Base-by-base conservation (phyloP, 1,140 invertebrate genomes). In the Ceratina calcarata region DNA sequence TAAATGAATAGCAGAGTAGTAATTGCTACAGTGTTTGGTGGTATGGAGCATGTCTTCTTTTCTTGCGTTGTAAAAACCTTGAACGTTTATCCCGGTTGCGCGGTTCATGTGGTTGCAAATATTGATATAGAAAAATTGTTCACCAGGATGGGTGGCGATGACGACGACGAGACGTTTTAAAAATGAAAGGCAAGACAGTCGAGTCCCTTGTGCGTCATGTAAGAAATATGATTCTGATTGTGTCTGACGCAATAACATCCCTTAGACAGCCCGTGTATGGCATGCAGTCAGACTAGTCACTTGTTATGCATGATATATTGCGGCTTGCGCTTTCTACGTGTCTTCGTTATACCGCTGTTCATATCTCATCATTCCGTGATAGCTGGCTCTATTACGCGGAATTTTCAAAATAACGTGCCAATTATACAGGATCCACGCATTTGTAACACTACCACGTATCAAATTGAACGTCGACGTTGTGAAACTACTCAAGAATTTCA, bases 301-400 rank as follows among this genome's bases (percentile, higher is more conserved):
- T 85, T 85, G 86, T 87, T 87, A 87, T 87, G 83, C 86, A 85
- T 87, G 86, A 87, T 87, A 87, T 85, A 87, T 85, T 68, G 78
- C 71, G 60, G 74, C 83, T 45, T 45, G 61, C 87, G 85, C 83
- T 81, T 87, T 85, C 86, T 85, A 87, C 86, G 86, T 87, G 85
- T 87, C 86, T 87, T 87, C 81, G 86, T 87, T 87, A 87, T 85
- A 78, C 65, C 45, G 62, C 65, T 74, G 78, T 79, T 85, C 83
- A 76, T 87, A 87, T 87, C 83, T 83, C 81, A 79, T 83, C 80
- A 79, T 80, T 60, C 55, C 57, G 60, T 60, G 82, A 87, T 83
- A 81, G 76, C 78, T 61, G 71, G 65, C 82, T 81, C 82, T 78
- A 84, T 84, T 86, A 87, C 72, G 62, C 57, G 78, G n/a, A 79